Percentiles rank a stretch among this genome's conserved stretches.
Evolutionary conservation across 2,888 invertebrate genomes (phyloP).

Genomic region (Phyllotreta striolata): DNA sequence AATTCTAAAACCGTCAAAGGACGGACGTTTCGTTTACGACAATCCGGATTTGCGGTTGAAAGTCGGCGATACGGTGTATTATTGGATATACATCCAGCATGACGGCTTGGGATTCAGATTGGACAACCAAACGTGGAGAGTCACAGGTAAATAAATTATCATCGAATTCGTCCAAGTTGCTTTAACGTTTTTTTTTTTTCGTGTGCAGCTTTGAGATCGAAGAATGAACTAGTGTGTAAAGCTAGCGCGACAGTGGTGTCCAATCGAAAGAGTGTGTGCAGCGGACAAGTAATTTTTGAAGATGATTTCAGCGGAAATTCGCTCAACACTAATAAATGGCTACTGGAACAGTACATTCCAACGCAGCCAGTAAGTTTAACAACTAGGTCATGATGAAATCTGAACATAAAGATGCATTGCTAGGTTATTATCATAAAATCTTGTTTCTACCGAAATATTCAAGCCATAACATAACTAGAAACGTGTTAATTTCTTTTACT

Average conservation of each 20-base stretch:
- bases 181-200: neutral
- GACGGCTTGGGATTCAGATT: constrained; percentile 63
- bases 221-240: constrained; percentile 12
- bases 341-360: constrained; percentile 67
- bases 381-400: neutral
- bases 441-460: neutral
- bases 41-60: constrained; percentile 61
- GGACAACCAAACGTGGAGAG: constrained; percentile 57
- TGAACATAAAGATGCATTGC: constrained; percentile 17
- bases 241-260: constrained; percentile 43
- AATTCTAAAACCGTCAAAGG: constrained; percentile 54
- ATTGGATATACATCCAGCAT: constrained; percentile 69
- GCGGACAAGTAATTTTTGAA: constrained; percentile 65
- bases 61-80: constrained; percentile 67
- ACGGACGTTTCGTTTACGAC: constrained; percentile 66
- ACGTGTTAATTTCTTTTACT: constrained; percentile 12
- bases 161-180: neutral
- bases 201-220: constrained; percentile 25
- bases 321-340: constrained; percentile 61
- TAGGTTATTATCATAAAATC: constrained; percentile 2
- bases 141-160: constrained; percentile 58
- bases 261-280: constrained; percentile 59
- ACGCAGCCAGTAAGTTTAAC: constrained; percentile 56
- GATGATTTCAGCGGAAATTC: constrained; percentile 65
- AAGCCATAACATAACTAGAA: neutral